Percentiles rank a stretch among this genome's conserved stretches.
phyloP scores from a whole-genome alignment of 2,888 invertebrate genomes.

The Herminia tarsipennalis region DNA sequence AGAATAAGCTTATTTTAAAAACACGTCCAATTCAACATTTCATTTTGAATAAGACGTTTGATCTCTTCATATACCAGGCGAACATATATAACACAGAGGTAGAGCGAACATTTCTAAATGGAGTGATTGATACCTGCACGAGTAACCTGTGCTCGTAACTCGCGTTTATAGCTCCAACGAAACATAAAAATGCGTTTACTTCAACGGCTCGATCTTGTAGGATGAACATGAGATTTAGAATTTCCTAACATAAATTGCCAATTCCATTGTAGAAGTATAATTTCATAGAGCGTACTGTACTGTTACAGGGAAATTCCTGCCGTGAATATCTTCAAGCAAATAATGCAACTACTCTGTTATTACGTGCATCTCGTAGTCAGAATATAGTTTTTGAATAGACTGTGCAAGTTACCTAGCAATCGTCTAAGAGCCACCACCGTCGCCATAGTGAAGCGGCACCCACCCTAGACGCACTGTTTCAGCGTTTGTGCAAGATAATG shows the following conservation, averaged over 20 bases:
- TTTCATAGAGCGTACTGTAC: too few species aligned
- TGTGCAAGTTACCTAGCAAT: conserved; percentile 4
- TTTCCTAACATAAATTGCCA: too few species aligned
- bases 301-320: too few species aligned
- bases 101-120: conserved; percentile 19
- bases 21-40: too few species aligned
- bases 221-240: neutral
- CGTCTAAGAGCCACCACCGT: neutral
- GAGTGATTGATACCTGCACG: conserved; percentile 42
- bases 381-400: neutral
- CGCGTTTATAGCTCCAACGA: conserved; percentile 29
- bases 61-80: neutral
- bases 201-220: conserved; percentile 9
- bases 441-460: neutral
- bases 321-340: too few species aligned
- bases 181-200: conserved; percentile 29
- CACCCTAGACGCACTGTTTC: neutral
- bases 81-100: conserved; percentile 1
- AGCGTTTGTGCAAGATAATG: neutral
- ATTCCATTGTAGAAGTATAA: too few species aligned
- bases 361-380: neutral
- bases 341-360: too few species aligned
- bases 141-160: conserved; percentile 32
- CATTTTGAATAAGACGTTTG: neutral
- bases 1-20: too few species aligned